Evolutionary conservation across 2,113 vertebrate genomes (phyloP).

Genomic region (Campylomormyrus tamandua): DNA sequence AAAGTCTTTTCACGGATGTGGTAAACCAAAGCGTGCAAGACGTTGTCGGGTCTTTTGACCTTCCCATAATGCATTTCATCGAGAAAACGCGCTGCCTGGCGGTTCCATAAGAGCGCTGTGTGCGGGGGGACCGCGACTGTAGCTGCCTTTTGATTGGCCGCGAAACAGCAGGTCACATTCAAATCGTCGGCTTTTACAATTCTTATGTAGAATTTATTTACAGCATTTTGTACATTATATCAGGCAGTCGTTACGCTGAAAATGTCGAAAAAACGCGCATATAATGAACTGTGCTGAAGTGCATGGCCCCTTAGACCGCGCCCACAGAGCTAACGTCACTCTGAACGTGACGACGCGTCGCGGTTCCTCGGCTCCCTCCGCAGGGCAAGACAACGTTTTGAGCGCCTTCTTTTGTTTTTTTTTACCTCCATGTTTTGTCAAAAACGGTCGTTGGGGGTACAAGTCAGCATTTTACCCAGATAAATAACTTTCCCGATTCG

Average conservation of each 20-base stretch:
- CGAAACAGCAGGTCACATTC: not conserved
- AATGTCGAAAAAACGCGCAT: not conserved
- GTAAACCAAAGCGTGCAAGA: not conserved
- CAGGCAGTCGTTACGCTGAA: not conserved
- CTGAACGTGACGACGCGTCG: not conserved
- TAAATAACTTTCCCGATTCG: not conserved
- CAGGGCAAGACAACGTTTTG: not conserved
- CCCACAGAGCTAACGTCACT: not conserved
- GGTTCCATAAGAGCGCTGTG: not conserved
- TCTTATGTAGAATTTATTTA: not conserved
- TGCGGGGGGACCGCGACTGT: not conserved
- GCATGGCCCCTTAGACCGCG: not conserved
- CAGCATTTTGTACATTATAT: not conserved
- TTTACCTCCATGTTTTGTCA: not conserved
- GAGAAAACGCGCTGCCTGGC: not conserved
- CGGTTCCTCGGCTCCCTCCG: not conserved
- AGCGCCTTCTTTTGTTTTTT: not conserved
- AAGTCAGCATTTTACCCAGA: not conserved
- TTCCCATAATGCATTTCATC: conserved; percentile 5
- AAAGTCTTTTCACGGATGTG: not conserved
- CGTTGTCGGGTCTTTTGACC: not conserved
- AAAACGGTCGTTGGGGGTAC: not conserved
- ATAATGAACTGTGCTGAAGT: not conserved
- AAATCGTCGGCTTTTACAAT: not conserved
- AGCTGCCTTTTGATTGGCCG: not conserved